Conservation (phyloP, 2,797 vertebrate species). For the Chaenodraco wilsoni region DNA sequence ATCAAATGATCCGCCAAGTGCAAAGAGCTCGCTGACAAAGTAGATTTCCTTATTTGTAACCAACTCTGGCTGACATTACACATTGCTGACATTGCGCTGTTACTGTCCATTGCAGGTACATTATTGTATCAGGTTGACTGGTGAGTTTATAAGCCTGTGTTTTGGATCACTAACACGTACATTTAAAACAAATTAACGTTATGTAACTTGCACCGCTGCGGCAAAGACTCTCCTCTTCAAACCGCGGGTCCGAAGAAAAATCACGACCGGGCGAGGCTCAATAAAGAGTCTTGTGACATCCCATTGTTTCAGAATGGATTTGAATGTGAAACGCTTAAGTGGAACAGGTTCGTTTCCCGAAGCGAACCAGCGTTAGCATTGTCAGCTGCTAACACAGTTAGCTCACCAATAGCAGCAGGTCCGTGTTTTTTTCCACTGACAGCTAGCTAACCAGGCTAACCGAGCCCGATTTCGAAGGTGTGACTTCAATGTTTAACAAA, state of each 20-base stretch:
- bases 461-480: constrained; percentile 47
- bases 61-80: constrained; percentile 30
- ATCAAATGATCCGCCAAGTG: constrained; percentile 48
- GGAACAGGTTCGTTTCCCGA: background rate
- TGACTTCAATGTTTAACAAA: constrained; percentile 9
- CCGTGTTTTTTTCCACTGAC: constrained; percentile 63
- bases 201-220: constrained; percentile 66
- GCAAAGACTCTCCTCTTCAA: constrained; percentile 21
- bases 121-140: background rate
- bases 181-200: constrained; percentile 75
- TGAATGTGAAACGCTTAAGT: background rate
- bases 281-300: accelerated
- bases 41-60: constrained; percentile 24
- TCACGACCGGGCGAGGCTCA: background rate
- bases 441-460: constrained; percentile 71
- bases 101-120: background rate
- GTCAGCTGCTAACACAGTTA: constrained; percentile 31
- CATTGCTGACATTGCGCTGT: constrained; percentile 28
- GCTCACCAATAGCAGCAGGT: constrained; percentile 30
- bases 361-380: constrained; percentile 10
- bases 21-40: constrained; percentile 48
- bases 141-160: constrained; percentile 12
- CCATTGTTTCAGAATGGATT: background rate
- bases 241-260: background rate
- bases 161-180: constrained; percentile 28